Base-by-base conservation (phyloP, 1,140 invertebrate species). In the Antheraea pernyi region DNA sequence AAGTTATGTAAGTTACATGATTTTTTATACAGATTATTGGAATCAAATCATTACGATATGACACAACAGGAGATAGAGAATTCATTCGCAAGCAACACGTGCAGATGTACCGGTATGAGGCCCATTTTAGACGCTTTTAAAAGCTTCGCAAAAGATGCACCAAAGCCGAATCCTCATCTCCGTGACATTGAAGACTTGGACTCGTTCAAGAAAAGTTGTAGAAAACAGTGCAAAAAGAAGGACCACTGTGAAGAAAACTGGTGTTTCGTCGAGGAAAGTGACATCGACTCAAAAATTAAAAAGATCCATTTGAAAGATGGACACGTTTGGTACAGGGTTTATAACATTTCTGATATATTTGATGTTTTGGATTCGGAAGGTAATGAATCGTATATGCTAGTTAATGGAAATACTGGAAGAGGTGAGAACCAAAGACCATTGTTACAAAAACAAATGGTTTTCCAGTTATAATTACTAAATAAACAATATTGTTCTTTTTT, bases 21-120 rank as follows among this genome's bases (percentile, higher is more conserved):
- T n/a, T n/a, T 62, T 59, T 59, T 53, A 63, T 68, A 53, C 72
- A 91, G 88, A 48, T 73, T 93, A 42, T 73, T 94, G 68, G 85
- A 93, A 79, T 81, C 83, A 67, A 90, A 78, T 61, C 80, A 83
- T 65, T 72, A 86, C 72, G 69, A 89, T 77, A 68, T 94, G 58
- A 95, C 93, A 0, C 93, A 94, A 93, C 88, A 94, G 48, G 93
- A 96, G 78, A 93, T 96, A 46, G 95, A 96, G 81, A 94, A 96
- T 74, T 94, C 94, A 0, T 94, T 96, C 76, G 95, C 94, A n/a
- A 95, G 96, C 71, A 97, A 97, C 80, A 93, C 97, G 18, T 97
- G 97, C 74, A 93, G 97, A 36, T 97, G 97, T 80, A 97, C 97
- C 2, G 97, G 97, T 0, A 97, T 97, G 78, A 90, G 97, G 70